A percentile compares a stretch with the other conserved stretches of the same genome.
phyloP scores from a whole-genome alignment of 2,797 vertebrate species.

The Apodemus agrarius region DNA sequence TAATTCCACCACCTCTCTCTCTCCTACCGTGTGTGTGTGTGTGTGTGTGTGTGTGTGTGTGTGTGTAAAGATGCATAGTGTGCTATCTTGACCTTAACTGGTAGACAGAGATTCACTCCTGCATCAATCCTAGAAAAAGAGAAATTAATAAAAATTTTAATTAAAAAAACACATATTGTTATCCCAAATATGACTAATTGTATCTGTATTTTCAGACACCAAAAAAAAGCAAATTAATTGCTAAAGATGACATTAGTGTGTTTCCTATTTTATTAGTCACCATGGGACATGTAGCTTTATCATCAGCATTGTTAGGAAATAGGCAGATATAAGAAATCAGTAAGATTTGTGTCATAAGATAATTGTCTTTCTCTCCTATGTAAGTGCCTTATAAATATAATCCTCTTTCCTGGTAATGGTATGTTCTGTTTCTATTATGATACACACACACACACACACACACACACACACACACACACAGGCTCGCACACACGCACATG shows the following conservation, averaged over 20 bases:
- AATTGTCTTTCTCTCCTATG: neutral
- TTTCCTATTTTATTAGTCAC: neutral
- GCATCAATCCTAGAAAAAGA: neutral
- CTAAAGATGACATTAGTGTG: neutral
- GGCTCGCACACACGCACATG: neutral
- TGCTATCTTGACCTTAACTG: neutral
- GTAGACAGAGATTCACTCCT: neutral
- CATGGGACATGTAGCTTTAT: neutral
- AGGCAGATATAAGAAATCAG: neutral
- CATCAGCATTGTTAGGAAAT: neutral
- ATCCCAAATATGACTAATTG: neutral
- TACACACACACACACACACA: neutral
- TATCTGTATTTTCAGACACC: neutral
- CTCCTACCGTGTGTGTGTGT: too few species aligned
- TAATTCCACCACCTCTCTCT: too few species aligned
- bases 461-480: neutral
- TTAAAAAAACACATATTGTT: neutral
- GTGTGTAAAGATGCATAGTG: neutral
- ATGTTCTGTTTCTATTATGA: neutral
- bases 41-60: neutral
- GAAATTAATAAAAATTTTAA: neutral
- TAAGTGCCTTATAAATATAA: neutral
- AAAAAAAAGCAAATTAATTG: neutral
- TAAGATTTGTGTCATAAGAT: neutral
- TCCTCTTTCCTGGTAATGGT: neutral